phyloP scores from a whole-genome alignment of 2,888 invertebrate genomes.

The Heliconius ethilla region DNA sequence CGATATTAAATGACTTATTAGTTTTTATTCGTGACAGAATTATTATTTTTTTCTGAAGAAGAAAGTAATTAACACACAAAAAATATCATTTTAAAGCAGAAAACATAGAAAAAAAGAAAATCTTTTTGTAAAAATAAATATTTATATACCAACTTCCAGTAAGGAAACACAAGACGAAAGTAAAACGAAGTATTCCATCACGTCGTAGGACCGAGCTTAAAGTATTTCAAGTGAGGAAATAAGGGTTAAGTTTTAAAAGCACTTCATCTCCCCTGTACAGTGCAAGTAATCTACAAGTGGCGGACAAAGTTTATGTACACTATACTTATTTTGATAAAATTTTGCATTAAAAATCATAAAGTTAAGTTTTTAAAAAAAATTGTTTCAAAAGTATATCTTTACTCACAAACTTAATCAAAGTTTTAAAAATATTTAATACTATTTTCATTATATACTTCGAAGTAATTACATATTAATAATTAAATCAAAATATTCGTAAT shows the following conservation, averaged over 20 bases:
- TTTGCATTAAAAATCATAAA: too few relatives aligned
- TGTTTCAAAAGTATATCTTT: too few relatives aligned
- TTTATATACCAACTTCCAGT: not conserved
- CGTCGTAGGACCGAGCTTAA: slow-evolving; percentile 53
- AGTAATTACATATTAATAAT: too few relatives aligned
- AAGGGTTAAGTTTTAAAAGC: slow-evolving; percentile 80
- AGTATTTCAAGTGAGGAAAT: slow-evolving; percentile 76
- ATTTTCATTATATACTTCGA: too few relatives aligned
- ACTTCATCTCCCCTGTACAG: slow-evolving; percentile 53
- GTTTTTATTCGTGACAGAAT: too few relatives aligned
- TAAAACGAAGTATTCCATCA: slow-evolving; percentile 23
- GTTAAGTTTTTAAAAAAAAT: too few relatives aligned
- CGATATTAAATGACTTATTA: too few relatives aligned
- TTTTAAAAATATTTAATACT: too few relatives aligned
- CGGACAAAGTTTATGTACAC: not conserved
- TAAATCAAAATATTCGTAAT: too few relatives aligned
- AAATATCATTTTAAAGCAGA: not conserved
- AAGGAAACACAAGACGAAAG: slow-evolving; percentile 20
- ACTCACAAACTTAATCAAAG: too few relatives aligned
- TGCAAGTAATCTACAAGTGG: slow-evolving; percentile 30
- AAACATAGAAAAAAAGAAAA: not conserved
- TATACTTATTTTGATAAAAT: too few relatives aligned
- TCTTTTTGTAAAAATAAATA: not conserved
- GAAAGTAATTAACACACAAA: not conserved
- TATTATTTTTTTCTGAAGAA: too few relatives aligned